phyloP scores from a whole-genome alignment of 2,888 invertebrate genomes.

The Catocala nupta region DNA sequence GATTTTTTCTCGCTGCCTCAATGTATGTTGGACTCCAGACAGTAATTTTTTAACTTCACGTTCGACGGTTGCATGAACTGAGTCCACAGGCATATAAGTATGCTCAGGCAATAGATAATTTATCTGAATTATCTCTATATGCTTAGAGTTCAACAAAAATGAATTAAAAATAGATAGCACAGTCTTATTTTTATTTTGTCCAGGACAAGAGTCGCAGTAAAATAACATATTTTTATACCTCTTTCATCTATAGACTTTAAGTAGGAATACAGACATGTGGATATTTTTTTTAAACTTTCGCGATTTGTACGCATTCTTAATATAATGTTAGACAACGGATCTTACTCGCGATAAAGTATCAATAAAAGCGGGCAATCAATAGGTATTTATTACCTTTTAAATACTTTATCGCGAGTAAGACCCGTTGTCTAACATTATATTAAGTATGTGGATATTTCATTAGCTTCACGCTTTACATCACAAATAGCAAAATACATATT shows the following conservation, averaged over 20 bases:
- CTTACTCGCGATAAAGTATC: too few relatives aligned
- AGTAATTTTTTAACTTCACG: not conserved
- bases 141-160: not conserved
- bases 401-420: too few relatives aligned
- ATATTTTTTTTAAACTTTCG: slow-evolving; percentile 1
- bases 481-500: slow-evolving; percentile 48
- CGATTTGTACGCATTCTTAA: not conserved
- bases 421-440: too few relatives aligned
- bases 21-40: slow-evolving; percentile 9
- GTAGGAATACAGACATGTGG: slow-evolving; percentile 1
- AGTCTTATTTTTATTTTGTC: slow-evolving; percentile 4
- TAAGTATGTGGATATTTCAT: slow-evolving; percentile 3
- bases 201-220: slow-evolving; percentile 6
- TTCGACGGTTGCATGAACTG: too few relatives aligned
- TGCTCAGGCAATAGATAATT: too few relatives aligned
- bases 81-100: too few relatives aligned
- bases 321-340: too few relatives aligned
- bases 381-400: too few relatives aligned
- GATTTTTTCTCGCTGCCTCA: not conserved
- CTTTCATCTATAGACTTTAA: slow-evolving; percentile 6
- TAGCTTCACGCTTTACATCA: slow-evolving; percentile 32
- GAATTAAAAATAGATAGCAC: not conserved
- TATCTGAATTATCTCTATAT: too few relatives aligned
- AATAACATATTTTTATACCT: slow-evolving; percentile 4
- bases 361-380: too few relatives aligned